Evolutionary conservation across 2,797 vertebrate species (phyloP), one percentile per base, ranked within the genome.

Genomic region (Phrynocephalus forsythii): DNA sequence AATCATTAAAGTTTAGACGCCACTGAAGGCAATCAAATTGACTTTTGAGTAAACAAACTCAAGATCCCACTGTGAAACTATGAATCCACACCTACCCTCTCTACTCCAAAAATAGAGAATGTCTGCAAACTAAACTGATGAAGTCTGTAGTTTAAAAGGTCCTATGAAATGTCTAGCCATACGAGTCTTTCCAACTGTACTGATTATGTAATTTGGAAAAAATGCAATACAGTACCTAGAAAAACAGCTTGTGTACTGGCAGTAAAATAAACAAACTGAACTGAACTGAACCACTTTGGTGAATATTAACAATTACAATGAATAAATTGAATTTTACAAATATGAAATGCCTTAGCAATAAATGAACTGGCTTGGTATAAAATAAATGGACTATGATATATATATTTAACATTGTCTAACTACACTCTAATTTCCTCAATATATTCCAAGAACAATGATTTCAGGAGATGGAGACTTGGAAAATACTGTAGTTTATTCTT

Each of bases 191-290:
- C 56, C 20, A 84, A 38, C 13, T 63, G 24, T 85, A 33, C 13
- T 66, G 60, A 48, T 85, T 78, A 85, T 63, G 44, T 20, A 24
- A 48, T 85, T 85, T 24, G 28, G 75, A 18, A 28, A 24, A 77
- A 84, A 66, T 63, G 22, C 50, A 28, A 33, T 10, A 30, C 50
- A 28, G 22, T 10, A 30, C 52, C 52, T 60, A 52, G n/a, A 83
- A 73, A 56, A 73, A 33, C 68, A 44, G 56, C 24, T 48, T 24
- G 16, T 15, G 10, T 67, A 33, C 20, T 77, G 28, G 28, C 24
- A 50, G 28, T 48, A 77, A 85, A 85, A 77, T 77, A 77, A 76
- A 77, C 56, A 50, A 75, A 63, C 15, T 75, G 52, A 63, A 84
- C 2, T 26, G 52, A 44, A 63, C 30, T 30, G 26, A 85, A 68